Conservation (phyloP, 2,888 invertebrate genomes). For the Candidula unifasciata region DNA sequence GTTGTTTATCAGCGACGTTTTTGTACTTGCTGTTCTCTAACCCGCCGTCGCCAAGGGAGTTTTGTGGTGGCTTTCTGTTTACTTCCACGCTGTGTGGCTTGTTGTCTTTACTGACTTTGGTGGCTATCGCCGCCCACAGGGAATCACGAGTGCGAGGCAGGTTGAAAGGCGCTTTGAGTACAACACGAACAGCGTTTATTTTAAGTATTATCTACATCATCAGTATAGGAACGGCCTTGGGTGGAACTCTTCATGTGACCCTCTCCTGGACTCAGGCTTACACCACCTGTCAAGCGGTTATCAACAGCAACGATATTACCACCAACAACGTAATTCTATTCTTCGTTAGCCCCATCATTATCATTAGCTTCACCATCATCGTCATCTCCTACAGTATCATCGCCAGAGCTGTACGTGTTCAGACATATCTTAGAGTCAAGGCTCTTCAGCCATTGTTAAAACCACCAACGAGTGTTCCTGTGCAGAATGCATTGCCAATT, state of each 20-base stretch:
- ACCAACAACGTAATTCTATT: conserved; percentile 66
- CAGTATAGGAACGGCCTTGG: conserved; percentile 62
- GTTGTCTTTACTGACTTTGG: conserved; percentile 65
- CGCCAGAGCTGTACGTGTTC: conserved; percentile 61
- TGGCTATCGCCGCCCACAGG: conserved; percentile 67
- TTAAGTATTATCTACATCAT: conserved; percentile 63
- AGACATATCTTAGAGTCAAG: conserved; percentile 48
- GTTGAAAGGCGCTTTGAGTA: conserved; percentile 60
- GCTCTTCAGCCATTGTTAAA: conserved; percentile 39
- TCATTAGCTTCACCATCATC: conserved; percentile 63
- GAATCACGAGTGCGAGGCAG: conserved; percentile 62
- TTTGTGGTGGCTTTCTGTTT: conserved; percentile 68
- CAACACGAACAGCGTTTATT: conserved; percentile 59
- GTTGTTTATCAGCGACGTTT: conserved; percentile 67
- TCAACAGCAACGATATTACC: conserved; percentile 60
- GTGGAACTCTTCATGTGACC: conserved; percentile 65
- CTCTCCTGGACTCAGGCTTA: conserved; percentile 62
- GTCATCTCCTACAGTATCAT: conserved; percentile 63
- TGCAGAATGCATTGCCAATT: background rate
- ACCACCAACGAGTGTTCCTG: background rate
- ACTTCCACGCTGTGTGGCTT: conserved; percentile 64
- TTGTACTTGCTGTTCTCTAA: conserved; percentile 65
- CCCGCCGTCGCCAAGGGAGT: conserved; percentile 64
- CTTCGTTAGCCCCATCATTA: conserved; percentile 64
- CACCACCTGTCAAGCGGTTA: conserved; percentile 63